A percentile compares a stretch with the other conserved stretches of the same genome.
These are phyloP conservation scores for Hemistola chrysoprasaria DNA, from an alignment of 2,888 invertebrate species.

Conservation along the genomic window DNA sequence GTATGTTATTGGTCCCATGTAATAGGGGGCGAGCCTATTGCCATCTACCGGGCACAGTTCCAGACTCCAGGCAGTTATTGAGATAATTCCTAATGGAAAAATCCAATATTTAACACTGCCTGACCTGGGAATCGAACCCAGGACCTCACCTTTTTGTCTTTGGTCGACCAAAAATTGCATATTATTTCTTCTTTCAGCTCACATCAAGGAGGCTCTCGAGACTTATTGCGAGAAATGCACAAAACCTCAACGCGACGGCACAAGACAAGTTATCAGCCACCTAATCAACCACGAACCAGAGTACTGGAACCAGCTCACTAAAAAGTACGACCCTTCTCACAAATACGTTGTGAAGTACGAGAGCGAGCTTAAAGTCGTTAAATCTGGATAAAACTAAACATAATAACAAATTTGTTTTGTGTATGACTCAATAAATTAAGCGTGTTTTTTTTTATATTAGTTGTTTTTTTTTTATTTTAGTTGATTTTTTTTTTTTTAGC, in stretches of 20 bases:
- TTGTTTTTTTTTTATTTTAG: no score
- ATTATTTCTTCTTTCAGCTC: slow-evolving; percentile 47
- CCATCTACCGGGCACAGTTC: no score
- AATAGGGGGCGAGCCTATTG: no score
- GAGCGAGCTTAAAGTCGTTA: slow-evolving; percentile 36
- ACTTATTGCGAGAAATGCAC: slow-evolving; percentile 63
- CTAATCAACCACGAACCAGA: slow-evolving; percentile 57
- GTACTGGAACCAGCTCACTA: slow-evolving; percentile 46
- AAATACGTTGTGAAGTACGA: slow-evolving; percentile 50
- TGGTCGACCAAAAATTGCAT: slow-evolving; percentile 1
- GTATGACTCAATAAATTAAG: slow-evolving; percentile 2
- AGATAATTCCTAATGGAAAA: no score
- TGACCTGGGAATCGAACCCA: no score
- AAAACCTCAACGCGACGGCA: slow-evolving; percentile 42
- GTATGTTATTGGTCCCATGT: no score
- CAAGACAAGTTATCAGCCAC: slow-evolving; percentile 51
- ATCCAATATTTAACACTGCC: no score
- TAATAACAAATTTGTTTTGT: no score
- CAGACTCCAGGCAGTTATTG: no score
- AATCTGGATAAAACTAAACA: slow-evolving; percentile 9
- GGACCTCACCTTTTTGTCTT: no score
- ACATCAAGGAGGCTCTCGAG: slow-evolving; percentile 60
- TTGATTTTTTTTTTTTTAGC: no score
- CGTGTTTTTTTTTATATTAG: no score
- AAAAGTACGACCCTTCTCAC: slow-evolving; percentile 46